These are phyloP conservation scores for Mizuhopecten yessoensis DNA, from an alignment of 1,140 invertebrate species.

Conservation along the genomic window DNA sequence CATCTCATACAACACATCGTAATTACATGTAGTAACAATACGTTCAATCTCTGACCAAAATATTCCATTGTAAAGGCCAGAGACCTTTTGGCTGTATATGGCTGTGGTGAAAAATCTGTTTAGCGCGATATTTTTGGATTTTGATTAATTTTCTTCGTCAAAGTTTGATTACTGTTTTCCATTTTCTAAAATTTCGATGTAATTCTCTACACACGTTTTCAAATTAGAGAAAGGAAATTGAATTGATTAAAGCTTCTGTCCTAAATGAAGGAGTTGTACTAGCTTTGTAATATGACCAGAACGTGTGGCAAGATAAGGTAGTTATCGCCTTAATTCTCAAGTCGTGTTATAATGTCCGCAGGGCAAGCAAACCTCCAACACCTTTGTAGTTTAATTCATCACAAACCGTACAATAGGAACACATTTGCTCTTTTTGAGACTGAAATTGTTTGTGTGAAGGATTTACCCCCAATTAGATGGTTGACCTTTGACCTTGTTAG, in stretches of 20 bases:
- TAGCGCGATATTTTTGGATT: background rate
- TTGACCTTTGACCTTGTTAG: no score
- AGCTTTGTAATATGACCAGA: background rate
- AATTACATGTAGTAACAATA: background rate
- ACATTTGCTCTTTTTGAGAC: background rate
- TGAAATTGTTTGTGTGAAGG: no score
- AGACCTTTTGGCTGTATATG: background rate
- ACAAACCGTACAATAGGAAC: background rate
- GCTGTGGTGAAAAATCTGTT: background rate
- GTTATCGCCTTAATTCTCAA: constrained; percentile 21
- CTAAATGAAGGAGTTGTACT: background rate
- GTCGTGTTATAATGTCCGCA: background rate
- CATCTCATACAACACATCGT: constrained; percentile 7
- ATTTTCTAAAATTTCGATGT: constrained; percentile 22
- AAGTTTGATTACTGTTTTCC: background rate
- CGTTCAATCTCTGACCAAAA: background rate
- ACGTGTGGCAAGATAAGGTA: background rate
- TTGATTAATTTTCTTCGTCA: background rate
- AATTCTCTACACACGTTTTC: constrained; percentile 16
- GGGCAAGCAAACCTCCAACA: background rate
- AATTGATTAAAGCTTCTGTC: background rate
- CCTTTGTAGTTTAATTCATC: background rate
- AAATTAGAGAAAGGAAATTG: constrained; percentile 40
- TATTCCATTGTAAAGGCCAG: background rate
- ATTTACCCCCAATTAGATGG: no score